Base-by-base conservation (phyloP, 92 coral and sea anemone species). In the Zoanthus solanderi region DNA sequence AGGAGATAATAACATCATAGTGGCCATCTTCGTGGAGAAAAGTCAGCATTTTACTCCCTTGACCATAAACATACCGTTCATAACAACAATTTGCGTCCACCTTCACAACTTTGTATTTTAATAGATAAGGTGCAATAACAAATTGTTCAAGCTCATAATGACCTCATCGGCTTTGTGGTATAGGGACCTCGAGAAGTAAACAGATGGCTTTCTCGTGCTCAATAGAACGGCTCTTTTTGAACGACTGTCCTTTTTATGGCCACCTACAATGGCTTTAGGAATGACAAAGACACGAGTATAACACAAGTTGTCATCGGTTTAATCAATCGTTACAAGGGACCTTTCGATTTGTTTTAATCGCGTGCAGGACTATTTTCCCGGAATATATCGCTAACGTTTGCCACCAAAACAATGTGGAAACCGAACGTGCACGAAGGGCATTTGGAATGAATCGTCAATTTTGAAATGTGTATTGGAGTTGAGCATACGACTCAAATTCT, bases 201-300 rank as follows among this genome's bases (percentile, higher is more conserved):
- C 7, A 5, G 34, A 30, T 67, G 72, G 72, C 34, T 7, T 1
- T 7, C 2, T 61, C 1, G 6, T 8, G 58, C 7, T 75, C 58
- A 12, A 75, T 14, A 9, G 31, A 13, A 12, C 63, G 16, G 2
- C 46, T 29, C 16, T 16, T 23, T 17, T 48, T 53, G 42, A 50
- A 76, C 5, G 65, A n/a, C 7, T 29, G 42, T 16, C 9, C 2
- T 50, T 8, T 13, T 23, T 32, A 23, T 50, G 45, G 12, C 12
- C 45, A 10, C 16, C 56, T 2, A 10, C 78, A 2, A 12, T 44
- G 57, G 56, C 78, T 44, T 30, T 29, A 16, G 47, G 42, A 0
- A 84, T 87, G 1, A 86, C 93, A 0, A 90, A 42, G 42, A 90
- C 90, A 0, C 93, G 46, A 1, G 92, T 92, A 61, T 88, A 78